Percentiles rank a stretch among this genome's conserved stretches.
These are phyloP conservation scores for Ormyrus thymus DNA, from an alignment of 2,888 invertebrate species.

Conservation along the genomic window DNA sequence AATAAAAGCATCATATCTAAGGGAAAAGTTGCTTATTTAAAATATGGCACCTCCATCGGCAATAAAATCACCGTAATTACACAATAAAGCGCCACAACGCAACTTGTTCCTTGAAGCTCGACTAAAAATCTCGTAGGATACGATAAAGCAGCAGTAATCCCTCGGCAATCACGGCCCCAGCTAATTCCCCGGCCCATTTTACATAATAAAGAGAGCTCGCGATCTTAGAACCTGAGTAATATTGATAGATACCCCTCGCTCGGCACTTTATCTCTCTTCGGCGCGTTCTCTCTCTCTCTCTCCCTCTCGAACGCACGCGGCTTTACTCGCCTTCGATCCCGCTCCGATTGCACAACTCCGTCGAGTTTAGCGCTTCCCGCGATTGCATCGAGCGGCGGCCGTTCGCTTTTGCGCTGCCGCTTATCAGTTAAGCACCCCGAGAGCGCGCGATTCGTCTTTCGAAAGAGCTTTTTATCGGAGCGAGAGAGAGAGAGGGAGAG, in stretches of 20 bases:
- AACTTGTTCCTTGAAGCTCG: neutral
- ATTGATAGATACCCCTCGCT: slow-evolving; percentile 21
- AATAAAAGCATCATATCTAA: too few relatives aligned
- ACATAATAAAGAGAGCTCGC: slow-evolving; percentile 34
- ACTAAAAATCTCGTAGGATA: neutral
- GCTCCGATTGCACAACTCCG: slow-evolving; percentile 22
- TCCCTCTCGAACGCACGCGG: neutral
- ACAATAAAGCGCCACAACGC: neutral
- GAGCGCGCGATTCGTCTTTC: slow-evolving; percentile 46
- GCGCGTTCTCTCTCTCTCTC: neutral
- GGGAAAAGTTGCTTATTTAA: neutral
- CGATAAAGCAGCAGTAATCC: slow-evolving; percentile 19
- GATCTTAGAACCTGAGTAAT: slow-evolving; percentile 14
- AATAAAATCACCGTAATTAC: slow-evolving; percentile 11
- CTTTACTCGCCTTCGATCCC: neutral
- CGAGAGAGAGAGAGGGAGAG: slow-evolving; percentile 52
- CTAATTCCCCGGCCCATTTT: slow-evolving; percentile 32
- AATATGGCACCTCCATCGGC: neutral
- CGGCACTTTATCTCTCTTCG: slow-evolving; percentile 15
- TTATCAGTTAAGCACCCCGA: slow-evolving; percentile 62
- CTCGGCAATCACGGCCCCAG: neutral
- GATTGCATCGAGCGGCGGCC: slow-evolving; percentile 55
- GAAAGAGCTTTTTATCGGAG: slow-evolving; percentile 60
- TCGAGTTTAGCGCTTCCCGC: slow-evolving; percentile 5
- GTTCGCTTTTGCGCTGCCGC: slow-evolving; percentile 51